Evolutionary conservation across 2,888 invertebrate genomes (phyloP), one percentile per base, ranked within the genome.

Genomic region (Zygogramma bicolorata): DNA sequence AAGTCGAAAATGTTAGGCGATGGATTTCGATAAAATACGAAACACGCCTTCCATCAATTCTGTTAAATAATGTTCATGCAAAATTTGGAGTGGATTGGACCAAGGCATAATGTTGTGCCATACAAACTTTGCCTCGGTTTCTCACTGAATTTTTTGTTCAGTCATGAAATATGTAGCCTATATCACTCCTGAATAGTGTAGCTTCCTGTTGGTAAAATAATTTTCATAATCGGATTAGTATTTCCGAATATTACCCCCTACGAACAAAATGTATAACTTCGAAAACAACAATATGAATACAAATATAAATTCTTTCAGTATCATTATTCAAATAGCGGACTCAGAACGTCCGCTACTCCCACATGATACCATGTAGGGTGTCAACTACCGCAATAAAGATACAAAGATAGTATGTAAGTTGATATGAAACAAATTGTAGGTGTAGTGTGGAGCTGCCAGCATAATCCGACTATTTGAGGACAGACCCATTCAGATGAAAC

Each of bases 371-470:
- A 82, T 83, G 82, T 83, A 83, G 84, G 82, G 84, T 84, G 83
- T 84, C 84, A 81, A 78, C 73, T 73, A 75, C 75, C 77, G 81
- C 82, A 81, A 81, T 84, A 84, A 84, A 85, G 85, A 85, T 85
- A 84, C 81, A 82, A 82, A 84, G 86, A 86, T 86, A 85, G 83
- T 82, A 78, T 82, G 85, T 86, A 86, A 86, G 81, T 81, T 86
- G 85, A 86, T 86, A 86, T 83, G 82, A 81, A 84, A 85, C 85
- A 86, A 86, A 85, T 86, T 85, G 85, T 85, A 84, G 85, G 84
- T 83, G 83, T 84, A 83, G 82, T 81, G 80, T 68, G 75, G 77
- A 81, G 82, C 81, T 80, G 80, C 80, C 83, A 84, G 82, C 82
- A 81, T 82, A 80, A 78, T 74, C 80, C 68, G 80, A 74, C 81